phyloP scores from a whole-genome alignment of 2,113 vertebrate species.

The Lathamus discolor region DNA sequence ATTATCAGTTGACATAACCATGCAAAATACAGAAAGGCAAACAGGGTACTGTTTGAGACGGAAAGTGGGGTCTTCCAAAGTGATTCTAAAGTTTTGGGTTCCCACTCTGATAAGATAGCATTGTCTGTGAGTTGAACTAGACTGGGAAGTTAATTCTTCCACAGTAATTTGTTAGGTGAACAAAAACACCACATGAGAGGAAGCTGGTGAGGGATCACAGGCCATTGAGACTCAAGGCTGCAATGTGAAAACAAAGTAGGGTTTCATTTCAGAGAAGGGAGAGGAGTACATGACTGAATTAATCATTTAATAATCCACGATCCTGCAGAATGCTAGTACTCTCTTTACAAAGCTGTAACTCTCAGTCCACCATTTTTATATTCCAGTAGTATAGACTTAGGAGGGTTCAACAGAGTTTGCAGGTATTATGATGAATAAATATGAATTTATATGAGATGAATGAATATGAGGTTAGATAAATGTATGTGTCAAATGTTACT shows the following conservation, averaged over 20 bases:
- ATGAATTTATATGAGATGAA: not conserved
- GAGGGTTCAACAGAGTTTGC: rapidly evolving
- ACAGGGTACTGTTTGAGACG: not conserved
- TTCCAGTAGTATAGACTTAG: not conserved
- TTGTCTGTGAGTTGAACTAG: not conserved
- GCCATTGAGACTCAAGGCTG: not conserved
- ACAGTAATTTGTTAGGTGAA: not conserved
- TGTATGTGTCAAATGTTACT: not conserved
- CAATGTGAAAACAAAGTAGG: not conserved
- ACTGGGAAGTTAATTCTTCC: not conserved
- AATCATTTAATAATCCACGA: not conserved
- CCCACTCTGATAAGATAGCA: not conserved
- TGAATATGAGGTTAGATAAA: not conserved
- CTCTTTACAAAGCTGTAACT: not conserved
- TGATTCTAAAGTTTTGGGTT: not conserved
- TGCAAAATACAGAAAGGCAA: not conserved
- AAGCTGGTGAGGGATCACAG: not conserved
- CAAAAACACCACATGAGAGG: not conserved
- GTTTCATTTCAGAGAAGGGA: not conserved
- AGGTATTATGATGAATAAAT: not conserved
- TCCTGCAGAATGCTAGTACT: not conserved
- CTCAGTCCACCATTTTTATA: not conserved
- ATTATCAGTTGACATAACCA: not conserved
- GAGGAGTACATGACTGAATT: not conserved
- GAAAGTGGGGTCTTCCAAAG: not conserved